Percentiles rank a stretch among this genome's conserved stretches.
phyloP scores from a whole-genome alignment of 2,888 invertebrate species.

The Cremastinae sp. region DNA sequence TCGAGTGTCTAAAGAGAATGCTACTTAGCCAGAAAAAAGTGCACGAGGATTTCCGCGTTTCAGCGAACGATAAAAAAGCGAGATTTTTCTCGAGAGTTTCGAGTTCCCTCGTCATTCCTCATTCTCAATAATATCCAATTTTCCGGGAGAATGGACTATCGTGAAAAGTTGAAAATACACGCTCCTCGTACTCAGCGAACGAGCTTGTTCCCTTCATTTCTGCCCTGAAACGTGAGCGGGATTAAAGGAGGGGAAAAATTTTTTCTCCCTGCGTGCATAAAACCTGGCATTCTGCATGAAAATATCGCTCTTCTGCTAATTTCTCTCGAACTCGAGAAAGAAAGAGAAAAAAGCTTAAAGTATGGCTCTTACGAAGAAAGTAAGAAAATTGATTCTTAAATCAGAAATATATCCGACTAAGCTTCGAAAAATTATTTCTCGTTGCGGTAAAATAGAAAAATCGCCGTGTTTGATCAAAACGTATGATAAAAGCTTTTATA shows the following conservation, averaged over 20 bases:
- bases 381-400: not conserved
- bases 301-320: conserved; percentile 52
- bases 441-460: too few species aligned
- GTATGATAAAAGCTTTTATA: too few species aligned
- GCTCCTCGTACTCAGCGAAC: conserved; percentile 37
- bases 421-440: too few species aligned
- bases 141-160: conserved; percentile 39
- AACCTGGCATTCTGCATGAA: conserved; percentile 17
- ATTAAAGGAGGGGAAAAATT: conserved; percentile 8
- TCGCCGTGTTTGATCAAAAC: too few species aligned
- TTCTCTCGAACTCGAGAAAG: conserved; percentile 39
- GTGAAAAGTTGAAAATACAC: conserved; percentile 23
- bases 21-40: too few species aligned
- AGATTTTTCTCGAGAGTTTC: conserved; percentile 12
- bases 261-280: not conserved
- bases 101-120: conserved; percentile 33
- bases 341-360: conserved; percentile 35
- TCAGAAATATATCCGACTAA: too few species aligned
- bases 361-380: too few species aligned
- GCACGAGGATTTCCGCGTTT: too few species aligned
- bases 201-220: conserved; percentile 5
- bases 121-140: conserved; percentile 53
- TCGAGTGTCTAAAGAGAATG: too few species aligned
- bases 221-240: not conserved
- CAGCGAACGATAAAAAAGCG: not conserved